Evolutionary conservation across 2,888 invertebrate species (phyloP), one percentile per base, ranked within the genome.

Genomic region (Lycophotia porphyrea): DNA sequence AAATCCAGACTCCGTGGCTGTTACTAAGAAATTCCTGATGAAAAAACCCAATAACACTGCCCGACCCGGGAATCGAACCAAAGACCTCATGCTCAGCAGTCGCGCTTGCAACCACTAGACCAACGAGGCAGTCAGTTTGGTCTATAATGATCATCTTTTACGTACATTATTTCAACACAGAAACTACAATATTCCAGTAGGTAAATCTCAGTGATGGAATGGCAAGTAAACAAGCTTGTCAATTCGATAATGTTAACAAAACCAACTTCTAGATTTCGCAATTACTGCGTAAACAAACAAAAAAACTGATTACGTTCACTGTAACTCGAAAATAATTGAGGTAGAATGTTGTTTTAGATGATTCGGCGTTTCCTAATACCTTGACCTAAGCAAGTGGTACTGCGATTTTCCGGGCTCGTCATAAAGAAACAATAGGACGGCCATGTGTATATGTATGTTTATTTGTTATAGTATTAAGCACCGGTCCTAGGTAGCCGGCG

Each of bases 251-350:
- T n/a, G 24, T n/a, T n/a, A 61, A 15, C 61, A n/a, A 36, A 49
- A 36, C 2, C 27, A 52, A 34, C 49, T 58, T 24, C 24, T 11
- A 66, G n/a, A 65, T 63, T 61, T 39, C 58, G 34, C n/a, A 39
- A 74, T 78, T 27, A 70, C 64, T n/a, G 39, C 68, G 66, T 71
- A 68, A 81, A 75, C 58, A 78, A 60, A 67, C 60, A 64, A 76
- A 74, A 82, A 84, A 67, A 21, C 76, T 52, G 39, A 84, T 81
- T 75, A 78, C 65, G 74, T 31, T 67, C 31, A 60, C 55, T 70
- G 74, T 83, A 86, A 87, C 76, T 84, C 71, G 81, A 82, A 83
- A 83, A 87, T 87, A 87, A 86, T 84, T 80, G 86, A 73, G 70
- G 72, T 78, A 81, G 64, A 84, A 75, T 82, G 63, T 73, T 80